Evolutionary conservation across 2,113 vertebrate genomes (phyloP).

Genomic region (Sphaerodactylus townsendi): DNA sequence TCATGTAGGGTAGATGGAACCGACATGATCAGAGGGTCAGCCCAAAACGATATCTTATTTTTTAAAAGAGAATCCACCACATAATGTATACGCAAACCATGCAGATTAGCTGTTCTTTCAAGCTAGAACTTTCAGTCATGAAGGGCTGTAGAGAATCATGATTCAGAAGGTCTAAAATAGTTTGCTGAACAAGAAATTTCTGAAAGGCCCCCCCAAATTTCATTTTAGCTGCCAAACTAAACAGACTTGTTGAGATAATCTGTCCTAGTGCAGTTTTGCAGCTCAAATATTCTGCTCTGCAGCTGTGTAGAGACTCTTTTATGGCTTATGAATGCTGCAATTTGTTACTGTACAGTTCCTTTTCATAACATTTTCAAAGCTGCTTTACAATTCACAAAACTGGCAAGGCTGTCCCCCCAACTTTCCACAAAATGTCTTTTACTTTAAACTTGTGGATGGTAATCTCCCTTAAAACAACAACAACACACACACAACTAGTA

Average conservation of each 20-base stretch:
- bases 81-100: background rate
- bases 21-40: no score
- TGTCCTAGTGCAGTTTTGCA: slow-evolving; percentile 47
- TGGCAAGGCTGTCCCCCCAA: slow-evolving; percentile 52
- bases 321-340: slow-evolving; percentile 65
- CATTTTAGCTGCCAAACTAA: slow-evolving; percentile 35
- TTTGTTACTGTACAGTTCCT: slow-evolving; percentile 66
- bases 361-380: slow-evolving; percentile 69
- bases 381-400: slow-evolving; percentile 55
- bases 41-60: no score
- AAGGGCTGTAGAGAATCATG: background rate
- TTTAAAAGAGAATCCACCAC: background rate
- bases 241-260: slow-evolving; percentile 51
- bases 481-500: slow-evolving; percentile 33
- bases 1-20: no score
- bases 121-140: background rate
- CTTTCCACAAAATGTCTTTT: slow-evolving; percentile 24
- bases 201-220: slow-evolving; percentile 23
- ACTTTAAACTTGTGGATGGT: slow-evolving; percentile 47
- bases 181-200: background rate
- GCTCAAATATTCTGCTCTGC: slow-evolving; percentile 56
- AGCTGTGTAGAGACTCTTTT: slow-evolving; percentile 68
- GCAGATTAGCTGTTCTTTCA: background rate
- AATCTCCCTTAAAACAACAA: slow-evolving; percentile 42
- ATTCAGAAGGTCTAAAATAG: background rate